Evolutionary conservation across 92 coral and sea anemone genomes (phyloP).

Genomic region (Zoanthus sansibaricus): DNA sequence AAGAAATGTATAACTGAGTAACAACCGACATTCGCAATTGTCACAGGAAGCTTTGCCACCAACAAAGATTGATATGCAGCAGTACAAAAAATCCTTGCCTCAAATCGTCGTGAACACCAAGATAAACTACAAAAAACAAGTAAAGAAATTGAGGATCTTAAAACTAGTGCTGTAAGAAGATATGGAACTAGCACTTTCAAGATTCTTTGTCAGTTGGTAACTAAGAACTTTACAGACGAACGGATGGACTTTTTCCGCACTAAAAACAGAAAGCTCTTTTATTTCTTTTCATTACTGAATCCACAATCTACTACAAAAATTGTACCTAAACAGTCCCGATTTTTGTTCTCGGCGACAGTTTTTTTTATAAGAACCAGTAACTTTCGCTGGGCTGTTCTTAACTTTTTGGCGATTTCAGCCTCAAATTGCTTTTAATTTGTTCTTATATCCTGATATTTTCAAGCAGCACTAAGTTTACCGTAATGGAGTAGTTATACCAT

Average conservation of each 20-base stretch:
- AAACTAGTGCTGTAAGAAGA: background rate
- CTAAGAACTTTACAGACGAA: background rate
- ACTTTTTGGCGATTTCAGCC: no score
- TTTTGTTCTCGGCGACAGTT: background rate
- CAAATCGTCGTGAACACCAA: constrained; percentile 42
- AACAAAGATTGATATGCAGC: constrained; percentile 46
- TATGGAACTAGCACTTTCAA: constrained; percentile 51
- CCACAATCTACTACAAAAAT: background rate
- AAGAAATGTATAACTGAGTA: no score
- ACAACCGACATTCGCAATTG: background rate
- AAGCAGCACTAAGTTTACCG: no score
- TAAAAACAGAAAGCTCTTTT: constrained; percentile 20
- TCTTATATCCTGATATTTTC: no score
- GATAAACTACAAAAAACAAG: constrained; percentile 6
- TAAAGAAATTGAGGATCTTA: background rate
- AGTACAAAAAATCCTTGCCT: constrained; percentile 40
- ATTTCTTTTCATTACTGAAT: background rate
- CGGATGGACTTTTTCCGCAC: constrained; percentile 37
- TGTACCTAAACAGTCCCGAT: background rate
- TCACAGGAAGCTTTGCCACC: constrained; percentile 17
- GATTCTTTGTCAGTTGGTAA: constrained; percentile 16
- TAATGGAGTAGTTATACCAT: no score
- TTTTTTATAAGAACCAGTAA: no score
- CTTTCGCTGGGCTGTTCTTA: no score
- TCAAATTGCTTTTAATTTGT: no score